Percentiles rank a stretch among this genome's conserved stretches.
phyloP scores from a whole-genome alignment of 2,113 vertebrate genomes.

The Campylomormyrus tamandua region DNA sequence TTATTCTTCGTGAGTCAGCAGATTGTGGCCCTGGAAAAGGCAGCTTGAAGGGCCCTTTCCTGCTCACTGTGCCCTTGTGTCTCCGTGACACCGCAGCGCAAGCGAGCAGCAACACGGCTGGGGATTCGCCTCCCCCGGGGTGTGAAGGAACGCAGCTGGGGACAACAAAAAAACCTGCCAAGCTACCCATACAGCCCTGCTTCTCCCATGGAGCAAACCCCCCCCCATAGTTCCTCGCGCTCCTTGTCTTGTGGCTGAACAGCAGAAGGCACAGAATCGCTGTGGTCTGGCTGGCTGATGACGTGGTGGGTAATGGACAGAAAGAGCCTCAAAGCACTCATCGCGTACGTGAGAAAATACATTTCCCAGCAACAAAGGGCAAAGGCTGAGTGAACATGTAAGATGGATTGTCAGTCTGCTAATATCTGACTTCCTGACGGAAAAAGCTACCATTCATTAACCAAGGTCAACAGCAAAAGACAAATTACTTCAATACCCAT shows the following conservation, averaged over 20 bases:
- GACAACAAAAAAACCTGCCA: not conserved
- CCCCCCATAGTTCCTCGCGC: not conserved
- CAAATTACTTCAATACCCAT: not conserved
- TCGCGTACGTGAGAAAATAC: not conserved
- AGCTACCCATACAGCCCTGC: not conserved
- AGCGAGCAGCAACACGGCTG: not conserved
- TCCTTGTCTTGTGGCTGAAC: not conserved
- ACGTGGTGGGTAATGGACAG: not conserved
- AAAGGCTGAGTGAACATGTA: not conserved
- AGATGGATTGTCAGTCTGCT: not conserved
- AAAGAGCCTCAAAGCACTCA: not conserved
- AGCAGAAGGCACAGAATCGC: not conserved
- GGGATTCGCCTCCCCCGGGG: not conserved
- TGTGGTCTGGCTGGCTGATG: not conserved
- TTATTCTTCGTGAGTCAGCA: not conserved
- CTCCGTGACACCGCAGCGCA: not conserved
- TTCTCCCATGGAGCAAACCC: not conserved
- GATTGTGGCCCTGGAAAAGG: not conserved
- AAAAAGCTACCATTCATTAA: slow-evolving; percentile 7
- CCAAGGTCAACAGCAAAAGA: not conserved
- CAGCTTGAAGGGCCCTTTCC: not conserved
- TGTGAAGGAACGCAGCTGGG: not conserved
- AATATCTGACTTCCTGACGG: slow-evolving; percentile 1
- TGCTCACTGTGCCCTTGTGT: not conserved
- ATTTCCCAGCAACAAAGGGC: not conserved